Base-by-base conservation (phyloP, 2,888 invertebrate genomes). In the Microctonus brassicae region DNA sequence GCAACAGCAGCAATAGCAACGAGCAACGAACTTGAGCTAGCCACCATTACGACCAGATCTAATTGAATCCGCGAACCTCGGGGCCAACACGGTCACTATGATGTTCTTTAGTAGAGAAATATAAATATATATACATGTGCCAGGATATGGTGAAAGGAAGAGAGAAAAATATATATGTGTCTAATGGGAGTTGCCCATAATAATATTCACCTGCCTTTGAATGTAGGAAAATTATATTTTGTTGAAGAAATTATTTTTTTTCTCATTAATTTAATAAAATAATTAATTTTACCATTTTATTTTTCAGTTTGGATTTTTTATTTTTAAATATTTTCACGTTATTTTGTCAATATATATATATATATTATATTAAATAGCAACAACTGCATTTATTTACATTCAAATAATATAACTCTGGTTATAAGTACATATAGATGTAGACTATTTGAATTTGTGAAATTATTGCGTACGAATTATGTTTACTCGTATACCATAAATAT, bases 21-120 rank as follows among this genome's bases (percentile, higher is more conserved):
- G 6, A 29, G 29, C 29, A 29, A 5, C 29, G 17, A 47, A 53
- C 62, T 70, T 70, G 73, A 74, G 29, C 29, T 7, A 3, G 72
- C 76, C 74, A 78, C 77, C 80, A 82, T 82, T 82, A 81, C 77
- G 79, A 81, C 76, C 82, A 81, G 80, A 80, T 82, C 81, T 82
- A 82, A 82, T 82, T 82, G 82, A 82, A 82, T 81, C 79, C 78
- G 76, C 78, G 75, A 75, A 78, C 77, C 78, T 76, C 76, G 69
- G 52, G 77, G 77, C 74, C 55, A 63, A 33, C 68, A 74, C 73
- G 66, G 52, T 76, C 58, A 58, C 58, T 33, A 67, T 58, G 42
- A 33, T 24, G n/a, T 24, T 42, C 24, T 33, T 33, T 17, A 26
- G 26, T 26, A 53, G 11, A 24, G 53, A 55, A n/a, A 62, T 39